A percentile compares a stretch with the other conserved stretches of the same genome.
phyloP scores from a whole-genome alignment of 2,113 vertebrate genomes.

The Triplophysa tibetana region DNA sequence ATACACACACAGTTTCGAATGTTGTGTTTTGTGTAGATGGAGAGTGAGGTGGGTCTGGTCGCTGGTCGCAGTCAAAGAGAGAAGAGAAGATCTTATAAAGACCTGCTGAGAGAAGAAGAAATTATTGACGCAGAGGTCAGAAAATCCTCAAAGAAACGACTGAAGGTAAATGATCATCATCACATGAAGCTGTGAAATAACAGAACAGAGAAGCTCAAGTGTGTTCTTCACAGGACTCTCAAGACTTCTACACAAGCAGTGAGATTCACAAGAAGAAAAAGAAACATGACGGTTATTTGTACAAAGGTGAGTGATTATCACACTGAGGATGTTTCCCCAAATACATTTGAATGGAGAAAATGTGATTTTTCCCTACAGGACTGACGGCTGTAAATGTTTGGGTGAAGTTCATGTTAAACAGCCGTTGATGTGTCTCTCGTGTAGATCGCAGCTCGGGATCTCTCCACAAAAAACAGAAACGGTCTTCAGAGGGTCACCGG shows the following conservation, averaged over 20 bases:
- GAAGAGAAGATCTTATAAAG: slow-evolving; percentile 78
- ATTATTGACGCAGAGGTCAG: slow-evolving; percentile 79
- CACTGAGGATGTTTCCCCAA: neutral
- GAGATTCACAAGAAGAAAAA: slow-evolving; percentile 94
- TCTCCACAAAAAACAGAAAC: slow-evolving; percentile 49
- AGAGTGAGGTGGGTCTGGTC: slow-evolving; percentile 69
- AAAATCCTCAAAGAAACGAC: slow-evolving; percentile 70
- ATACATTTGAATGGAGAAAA: no score
- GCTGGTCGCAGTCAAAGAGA: slow-evolving; percentile 77
- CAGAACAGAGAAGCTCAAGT: neutral
- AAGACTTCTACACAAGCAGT: slow-evolving; percentile 77
- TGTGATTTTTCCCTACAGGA: no score
- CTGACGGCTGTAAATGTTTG: neutral
- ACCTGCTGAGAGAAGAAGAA: slow-evolving; percentile 77
- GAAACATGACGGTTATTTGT: slow-evolving; percentile 81
- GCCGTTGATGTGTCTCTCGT: neutral
- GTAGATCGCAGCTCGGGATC: slow-evolving; percentile 35
- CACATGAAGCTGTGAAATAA: neutral
- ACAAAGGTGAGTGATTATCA: slow-evolving; percentile 72
- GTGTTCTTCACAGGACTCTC: slow-evolving; percentile 78
- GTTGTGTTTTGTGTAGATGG: slow-evolving; percentile 46
- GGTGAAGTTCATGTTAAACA: neutral
- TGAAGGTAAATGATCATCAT: slow-evolving; percentile 59
- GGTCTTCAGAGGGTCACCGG: slow-evolving; percentile 27
- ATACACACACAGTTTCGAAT: neutral